Base-by-base conservation (phyloP, 1,140 invertebrate species). In the Macrotrachela quadricornifera region DNA sequence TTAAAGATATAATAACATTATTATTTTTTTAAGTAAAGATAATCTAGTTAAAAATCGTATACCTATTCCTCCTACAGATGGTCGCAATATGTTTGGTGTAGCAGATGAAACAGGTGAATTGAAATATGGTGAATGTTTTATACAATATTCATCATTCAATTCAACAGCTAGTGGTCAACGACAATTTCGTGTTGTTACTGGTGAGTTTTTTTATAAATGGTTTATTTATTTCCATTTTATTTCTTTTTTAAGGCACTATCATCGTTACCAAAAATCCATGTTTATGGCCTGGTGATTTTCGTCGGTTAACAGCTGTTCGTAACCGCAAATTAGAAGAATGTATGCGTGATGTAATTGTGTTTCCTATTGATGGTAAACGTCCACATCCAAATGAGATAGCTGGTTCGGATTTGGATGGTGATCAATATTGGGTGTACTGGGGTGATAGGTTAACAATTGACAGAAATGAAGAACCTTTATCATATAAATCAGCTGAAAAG, bases 301-400 rank as follows among this genome's bases (percentile, higher is more conserved):
- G 69, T 47, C 64, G 67, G 17, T 62, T 72, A 21, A 48, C 49
- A 21, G 66, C 68, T 17, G 59, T 72, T 41, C 59, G 68, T 57
- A 49, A 63, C 2, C 60, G 61, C 1, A 57, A 57, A 13, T 55
- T 71, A 13, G 55, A 58, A 30, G 21, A 30, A 49, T 63, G 71
- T 57, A 57, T 71, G 15, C 55, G 57, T n/a, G 71, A 71, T 57
- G 70, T 69, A 40, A 59, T 71, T 15, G 70, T 73, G 2, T 71
- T 72, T 56, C 71, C 69, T 14, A 40, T 56, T 9, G 47, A 61
- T 45, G 69, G 69, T 13, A 56, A 58, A 18, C 54, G 71, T 50
- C 70, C 69, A 13, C 71, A 73, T 60, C 58, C 69, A 4, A 66
- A 72, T 59, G 68, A 73, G 59, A 73, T 73, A 67, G 65, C 68